phyloP scores from a whole-genome alignment of 1,140 invertebrate species.

The Cotesia typhae region DNA sequence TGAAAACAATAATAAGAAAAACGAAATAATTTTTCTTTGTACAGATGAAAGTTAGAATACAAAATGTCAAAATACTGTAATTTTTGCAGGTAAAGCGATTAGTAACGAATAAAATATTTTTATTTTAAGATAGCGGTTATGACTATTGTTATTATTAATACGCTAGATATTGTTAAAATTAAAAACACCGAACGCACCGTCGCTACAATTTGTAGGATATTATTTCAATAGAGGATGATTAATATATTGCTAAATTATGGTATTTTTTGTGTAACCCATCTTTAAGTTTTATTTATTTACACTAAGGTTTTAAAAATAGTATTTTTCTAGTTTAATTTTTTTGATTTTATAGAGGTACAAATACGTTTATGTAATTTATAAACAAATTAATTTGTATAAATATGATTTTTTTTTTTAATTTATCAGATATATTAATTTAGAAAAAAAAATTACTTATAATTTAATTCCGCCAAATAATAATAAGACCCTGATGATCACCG shows the following conservation, averaged over 20 bases:
- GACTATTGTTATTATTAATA: background rate
- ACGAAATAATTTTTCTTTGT: too few species aligned
- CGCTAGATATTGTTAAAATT: constrained; percentile 5
- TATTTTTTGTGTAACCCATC: background rate
- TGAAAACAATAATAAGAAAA: too few species aligned
- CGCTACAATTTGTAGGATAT: constrained; percentile 45
- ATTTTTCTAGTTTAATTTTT: constrained; percentile 10
- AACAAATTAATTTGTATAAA: background rate
- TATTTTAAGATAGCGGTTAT: constrained; percentile 17
- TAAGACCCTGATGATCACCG: constrained; percentile 83
- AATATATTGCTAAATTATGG: constrained; percentile 50
- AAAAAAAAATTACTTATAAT: background rate
- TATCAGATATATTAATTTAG: too few species aligned
- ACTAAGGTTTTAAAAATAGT: too few species aligned
- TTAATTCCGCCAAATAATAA: constrained; percentile 82
- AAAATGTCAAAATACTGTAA: too few species aligned
- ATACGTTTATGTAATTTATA: too few species aligned
- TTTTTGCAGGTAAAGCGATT: too few species aligned
- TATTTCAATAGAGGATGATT: constrained; percentile 49
- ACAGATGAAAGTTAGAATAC: too few species aligned
- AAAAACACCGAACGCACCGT: constrained; percentile 27
- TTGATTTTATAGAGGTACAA: too few species aligned
- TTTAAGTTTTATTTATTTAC: constrained; percentile 19
- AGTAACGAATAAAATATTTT: too few species aligned
- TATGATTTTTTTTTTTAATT: background rate